Percentiles rank a stretch among this genome's conserved stretches.
Evolutionary conservation across 2,113 vertebrate species (phyloP).

Genomic region (Microtus pennsylvanicus): DNA sequence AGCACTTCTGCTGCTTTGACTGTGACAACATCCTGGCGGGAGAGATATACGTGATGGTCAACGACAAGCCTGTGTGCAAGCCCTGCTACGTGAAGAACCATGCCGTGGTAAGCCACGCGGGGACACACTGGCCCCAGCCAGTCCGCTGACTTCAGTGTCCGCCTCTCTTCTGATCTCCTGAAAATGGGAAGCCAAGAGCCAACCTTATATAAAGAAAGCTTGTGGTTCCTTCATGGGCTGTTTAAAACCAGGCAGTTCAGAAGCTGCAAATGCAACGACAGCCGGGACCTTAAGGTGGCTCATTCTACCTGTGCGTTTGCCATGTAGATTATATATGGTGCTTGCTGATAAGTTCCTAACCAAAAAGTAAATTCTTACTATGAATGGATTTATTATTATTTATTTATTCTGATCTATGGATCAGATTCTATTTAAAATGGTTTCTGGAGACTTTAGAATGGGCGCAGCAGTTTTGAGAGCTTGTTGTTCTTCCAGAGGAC

Average conservation of each 20-base stretch:
- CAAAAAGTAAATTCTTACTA: background rate
- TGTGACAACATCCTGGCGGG: slow-evolving; percentile 96
- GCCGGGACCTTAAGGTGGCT: background rate
- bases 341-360: background rate
- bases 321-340: background rate
- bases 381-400: slow-evolving; percentile 46
- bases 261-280: background rate
- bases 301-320: background rate
- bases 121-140: background rate
- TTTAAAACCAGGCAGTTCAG: slow-evolving; percentile 18
- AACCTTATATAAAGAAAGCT: background rate
- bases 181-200: background rate
- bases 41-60: slow-evolving; percentile 96
- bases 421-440: slow-evolving; percentile 8
- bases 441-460: background rate
- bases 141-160: background rate
- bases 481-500: background rate
- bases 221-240: background rate
- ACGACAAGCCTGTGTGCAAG: slow-evolving; percentile 95
- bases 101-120: slow-evolving; percentile 90
- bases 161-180: background rate
- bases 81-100: slow-evolving; percentile 97
- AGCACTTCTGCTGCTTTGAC: slow-evolving; percentile 99
- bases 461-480: background rate
- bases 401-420: too few relatives aligned